Evolutionary conservation across 2,888 invertebrate species (phyloP), one percentile per base, ranked within the genome.

Genomic region (Smittia aterrima): DNA sequence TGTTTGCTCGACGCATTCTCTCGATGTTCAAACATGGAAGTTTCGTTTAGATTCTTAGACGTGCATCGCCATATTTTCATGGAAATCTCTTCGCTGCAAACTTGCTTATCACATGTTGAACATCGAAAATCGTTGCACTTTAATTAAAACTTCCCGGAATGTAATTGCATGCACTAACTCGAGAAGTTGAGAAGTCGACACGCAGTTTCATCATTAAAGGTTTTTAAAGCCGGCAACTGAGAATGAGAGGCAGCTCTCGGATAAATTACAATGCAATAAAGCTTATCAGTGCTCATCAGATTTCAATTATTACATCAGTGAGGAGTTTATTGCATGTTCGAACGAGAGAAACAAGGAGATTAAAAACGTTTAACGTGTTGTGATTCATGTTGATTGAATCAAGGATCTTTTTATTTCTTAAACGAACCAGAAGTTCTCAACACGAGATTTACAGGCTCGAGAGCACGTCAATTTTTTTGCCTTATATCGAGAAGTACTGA

Each of bases 291-390:
- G 20, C 64, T 58, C 64, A 64, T 64, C 64, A 64, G 25, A 64
- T 64, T 64, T 64, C 64, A 64, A 64, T 64, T 64, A 64, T 64
- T 64, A 13, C 58, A 58, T 58, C 58, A 58, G 58, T 22, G 9
- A 18, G 58, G n/a, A 22, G 22, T 22, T 58, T 58, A 58, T 58
- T 58, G 22, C 58, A 58, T 22, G 58, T 16, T n/a, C 22, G 22
- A n/a, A 47, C 58, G 58, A 20, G 18, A 47, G 16, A 18, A 18
- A 58, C 58, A n/a, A 32, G 32, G 47, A 6, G 18, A 58, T 58
- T 58, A 58, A 58, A 58, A 22, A 13, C 22, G 58, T 58, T 58
- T 58, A 58, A 58, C 18, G 58, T 58, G 58, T 58, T 58, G 58
- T 58, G 58, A 58, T 58, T 58, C 7, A 58, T 58, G 22, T 13